Base-by-base conservation (phyloP, 1,140 invertebrate genomes). In the Tetramorium alpestre region DNA sequence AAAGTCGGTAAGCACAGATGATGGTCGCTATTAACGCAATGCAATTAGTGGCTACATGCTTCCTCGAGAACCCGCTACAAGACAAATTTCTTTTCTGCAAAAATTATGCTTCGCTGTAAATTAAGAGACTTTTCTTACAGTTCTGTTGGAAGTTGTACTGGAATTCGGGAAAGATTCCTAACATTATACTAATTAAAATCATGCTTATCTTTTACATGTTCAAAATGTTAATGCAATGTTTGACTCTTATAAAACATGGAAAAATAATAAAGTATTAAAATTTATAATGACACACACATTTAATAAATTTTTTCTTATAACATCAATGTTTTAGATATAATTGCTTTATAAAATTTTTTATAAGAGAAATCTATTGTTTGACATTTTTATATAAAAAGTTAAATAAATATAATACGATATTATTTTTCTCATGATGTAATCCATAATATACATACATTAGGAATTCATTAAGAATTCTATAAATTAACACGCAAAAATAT, bases 41-140 rank as follows among this genome's bases (percentile, higher is more conserved):
- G 88, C 87, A 89, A 89, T 89, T 89, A 89, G 88, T 69, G 82
- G 65, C 47, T 89, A 56, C 81, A 75, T 51, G 69, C 76, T 85
- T 65, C 56, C 77, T 33, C 13, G 75, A 60, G 76, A 62, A 62
- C 65, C 75, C 58, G 41, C 75, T 54, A 51, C 38, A 47, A 67
- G 86, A 76, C 33, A 69, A 62, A 64, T 77, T 62, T 67, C 70
- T 85, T 88, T 73, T 86, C 56, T 58, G 33, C 33, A 25, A 88
- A 75, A 75, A 86, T 89, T 78, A 72, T 87, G 51, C 85, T 78
- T 77, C 8, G 22, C 49, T n/a, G 41, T 4, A 44, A 54, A 6
- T 33, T 69, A n/a, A 81, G 13, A 80, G 62, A 3, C 13, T 70
- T 22, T 72, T 81, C n/a, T 70, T 81, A 44, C 22, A 54, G 49